phyloP scores from a whole-genome alignment of 2,113 vertebrate species.

The Sus scrofa region DNA sequence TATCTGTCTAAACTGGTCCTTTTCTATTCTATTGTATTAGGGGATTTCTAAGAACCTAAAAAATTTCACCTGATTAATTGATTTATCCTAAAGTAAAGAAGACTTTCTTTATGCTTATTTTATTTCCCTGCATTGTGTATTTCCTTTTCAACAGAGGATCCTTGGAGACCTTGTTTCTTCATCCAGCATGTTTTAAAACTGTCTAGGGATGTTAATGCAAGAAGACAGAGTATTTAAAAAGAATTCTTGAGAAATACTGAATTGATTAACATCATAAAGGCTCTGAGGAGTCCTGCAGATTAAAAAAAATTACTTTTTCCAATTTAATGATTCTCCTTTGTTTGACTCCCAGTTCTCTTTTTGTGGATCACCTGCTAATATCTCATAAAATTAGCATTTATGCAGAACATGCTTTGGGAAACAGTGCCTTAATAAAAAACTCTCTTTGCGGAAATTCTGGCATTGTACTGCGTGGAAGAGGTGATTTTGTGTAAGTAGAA shows the following conservation, averaged over 20 bases:
- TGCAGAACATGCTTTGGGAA: not conserved
- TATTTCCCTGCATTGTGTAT: not conserved
- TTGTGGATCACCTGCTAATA: not conserved
- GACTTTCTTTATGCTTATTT: not conserved
- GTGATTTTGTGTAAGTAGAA: not conserved
- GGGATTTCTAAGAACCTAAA: not conserved
- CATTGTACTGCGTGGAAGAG: not conserved
- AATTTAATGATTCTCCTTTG: slow-evolving; percentile 21
- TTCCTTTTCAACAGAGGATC: not conserved
- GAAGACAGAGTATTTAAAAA: not conserved
- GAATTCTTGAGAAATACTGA: not conserved
- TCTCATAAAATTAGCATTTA: slow-evolving; percentile 15
- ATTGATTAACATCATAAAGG: not conserved
- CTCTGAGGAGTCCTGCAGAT: not conserved
- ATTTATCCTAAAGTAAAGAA: not conserved
- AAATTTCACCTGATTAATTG: not conserved
- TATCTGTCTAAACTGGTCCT: not conserved
- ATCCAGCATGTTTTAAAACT: not conserved
- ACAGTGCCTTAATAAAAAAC: not conserved
- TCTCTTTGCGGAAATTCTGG: slow-evolving; percentile 26
- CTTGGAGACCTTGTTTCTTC: not conserved
- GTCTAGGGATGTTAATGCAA: not conserved
- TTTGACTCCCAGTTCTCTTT: not conserved
- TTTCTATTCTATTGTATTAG: not conserved
- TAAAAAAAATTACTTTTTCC: not conserved